Evolutionary conservation across 2,888 invertebrate species (phyloP), one percentile per base, ranked within the genome.

Genomic region (Fragum whitleyi): DNA sequence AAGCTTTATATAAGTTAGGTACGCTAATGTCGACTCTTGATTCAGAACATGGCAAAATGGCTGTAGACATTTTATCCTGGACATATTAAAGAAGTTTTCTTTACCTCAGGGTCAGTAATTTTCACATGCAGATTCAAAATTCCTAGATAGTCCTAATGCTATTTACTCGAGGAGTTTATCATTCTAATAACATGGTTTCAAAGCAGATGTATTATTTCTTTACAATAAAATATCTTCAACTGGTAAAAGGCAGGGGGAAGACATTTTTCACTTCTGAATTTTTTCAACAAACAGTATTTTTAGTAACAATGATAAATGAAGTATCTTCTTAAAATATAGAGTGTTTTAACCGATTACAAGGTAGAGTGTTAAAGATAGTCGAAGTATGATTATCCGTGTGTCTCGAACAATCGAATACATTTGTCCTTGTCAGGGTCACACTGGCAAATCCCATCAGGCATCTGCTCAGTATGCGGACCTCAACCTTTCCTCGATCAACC

Each of bases 401-500:
- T 39, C 65, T 26, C 42, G 36, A 39, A 65, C 65, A 65, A 65
- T 65, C 21, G 14, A 65, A 65, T 26, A 65, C 42, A 65, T 65
- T 65, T 65, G 16, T 65, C 42, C 65, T 65, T 65, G 65, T 65
- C 65, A 23, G 21, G 65, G 65, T 42, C 65, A 26, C 21, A 36
- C 42, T 65, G 65, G 65, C 65, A 65, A 42, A 23, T 42, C 65
- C 23, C 65, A 42, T 65, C 26, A 65, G 65, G 42, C 39, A 42
- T 65, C 42, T 39, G 65, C 65, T 65, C 65, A n/a, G 2, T 65
- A 26, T 42, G 36, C 23, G 42, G 65, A 65, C 65, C 65, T 65
- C 65, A 65, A 65, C 65, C 65, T 65, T 65, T 28, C 29, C 19
- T 61, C 61, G 32, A 61, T 32, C 61, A 61, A 32, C 19, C 61